Evolutionary conservation across 2,113 vertebrate genomes (phyloP).

Genomic region (Osmerus mordax): DNA sequence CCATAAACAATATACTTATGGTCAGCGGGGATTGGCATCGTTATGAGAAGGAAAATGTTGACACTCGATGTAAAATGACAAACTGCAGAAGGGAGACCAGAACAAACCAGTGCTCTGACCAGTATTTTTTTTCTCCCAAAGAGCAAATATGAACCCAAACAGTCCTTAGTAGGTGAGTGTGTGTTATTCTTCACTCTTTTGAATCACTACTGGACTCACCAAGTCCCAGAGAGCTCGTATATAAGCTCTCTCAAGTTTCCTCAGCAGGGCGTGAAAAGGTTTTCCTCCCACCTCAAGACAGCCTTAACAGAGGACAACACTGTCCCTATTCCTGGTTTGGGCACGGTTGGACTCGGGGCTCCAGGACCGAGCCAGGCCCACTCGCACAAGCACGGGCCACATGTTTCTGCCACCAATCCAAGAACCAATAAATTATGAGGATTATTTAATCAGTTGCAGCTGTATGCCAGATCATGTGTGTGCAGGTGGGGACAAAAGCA

Average conservation of each 20-base stretch:
- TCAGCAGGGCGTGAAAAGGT: conserved; percentile 67
- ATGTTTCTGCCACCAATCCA: conserved; percentile 27
- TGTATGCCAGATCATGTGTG: conserved; percentile 10
- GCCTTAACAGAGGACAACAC: conserved; percentile 67
- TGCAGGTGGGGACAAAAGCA: conserved; percentile 32
- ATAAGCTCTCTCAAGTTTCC: conserved; percentile 68
- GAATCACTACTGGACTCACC: conserved; percentile 66
- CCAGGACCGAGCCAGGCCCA: conserved; percentile 46
- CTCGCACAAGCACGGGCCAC: conserved; percentile 12
- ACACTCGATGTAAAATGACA: conserved; percentile 58
- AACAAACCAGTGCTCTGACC: conserved; percentile 63
- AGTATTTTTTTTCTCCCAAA: conserved; percentile 23
- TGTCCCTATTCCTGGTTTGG: conserved; percentile 56
- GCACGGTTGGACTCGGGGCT: conserved; percentile 24
- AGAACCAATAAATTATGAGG: conserved; percentile 19
- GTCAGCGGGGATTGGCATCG: conserved; percentile 52
- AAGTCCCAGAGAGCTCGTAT: conserved; percentile 71
- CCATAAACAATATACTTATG: conserved; percentile 65
- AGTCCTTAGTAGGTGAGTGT: conserved; percentile 71
- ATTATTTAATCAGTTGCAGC: conserved; percentile 34
- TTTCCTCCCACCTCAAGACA: conserved; percentile 64
- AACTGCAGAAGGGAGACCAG: conserved; percentile 59
- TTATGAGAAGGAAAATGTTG: conserved; percentile 43
- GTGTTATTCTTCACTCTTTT: conserved; percentile 59
- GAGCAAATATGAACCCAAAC: conserved; percentile 72